Conservation (phyloP, 2,888 invertebrate genomes). For the Apodemia zela region DNA sequence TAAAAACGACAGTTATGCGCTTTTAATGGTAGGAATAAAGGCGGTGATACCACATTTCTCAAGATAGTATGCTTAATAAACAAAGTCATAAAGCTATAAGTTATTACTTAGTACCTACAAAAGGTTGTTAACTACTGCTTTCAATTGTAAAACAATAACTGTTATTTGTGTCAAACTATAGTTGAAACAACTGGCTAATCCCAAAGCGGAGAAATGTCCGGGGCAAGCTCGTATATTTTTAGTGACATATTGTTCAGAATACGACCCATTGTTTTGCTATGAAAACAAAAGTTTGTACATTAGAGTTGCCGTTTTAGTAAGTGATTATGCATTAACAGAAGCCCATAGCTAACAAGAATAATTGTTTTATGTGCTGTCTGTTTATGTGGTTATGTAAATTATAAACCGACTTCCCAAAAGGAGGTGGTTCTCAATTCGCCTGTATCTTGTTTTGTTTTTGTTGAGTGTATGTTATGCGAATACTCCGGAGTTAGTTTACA, state of each 20-base stretch:
- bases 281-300: slow-evolving; percentile 24
- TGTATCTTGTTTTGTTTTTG: too few species aligned
- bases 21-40: too few species aligned
- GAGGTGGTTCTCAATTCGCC: too few species aligned
- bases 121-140: slow-evolving; percentile 11
- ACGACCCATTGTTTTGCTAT: slow-evolving; percentile 50
- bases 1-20: too few species aligned
- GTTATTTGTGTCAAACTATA: slow-evolving; percentile 15
- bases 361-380: slow-evolving; percentile 5
- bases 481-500: too few species aligned
- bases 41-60: too few species aligned
- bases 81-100: not conserved
- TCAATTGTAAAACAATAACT: slow-evolving; percentile 9
- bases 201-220: slow-evolving; percentile 11
- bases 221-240: slow-evolving; percentile 46
- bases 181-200: slow-evolving; percentile 13
- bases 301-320: slow-evolving; percentile 11
- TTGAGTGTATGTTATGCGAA: too few species aligned
- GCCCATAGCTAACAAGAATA: not conserved
- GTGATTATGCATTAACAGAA: slow-evolving; percentile 12
- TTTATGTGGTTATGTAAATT: not conserved
- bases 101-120: not conserved
- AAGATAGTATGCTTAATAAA: not conserved
- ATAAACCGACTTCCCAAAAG: too few species aligned
- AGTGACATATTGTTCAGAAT: slow-evolving; percentile 60